Base-by-base conservation (phyloP, 2,888 invertebrate species). In the Ornithoptera alexandrae region DNA sequence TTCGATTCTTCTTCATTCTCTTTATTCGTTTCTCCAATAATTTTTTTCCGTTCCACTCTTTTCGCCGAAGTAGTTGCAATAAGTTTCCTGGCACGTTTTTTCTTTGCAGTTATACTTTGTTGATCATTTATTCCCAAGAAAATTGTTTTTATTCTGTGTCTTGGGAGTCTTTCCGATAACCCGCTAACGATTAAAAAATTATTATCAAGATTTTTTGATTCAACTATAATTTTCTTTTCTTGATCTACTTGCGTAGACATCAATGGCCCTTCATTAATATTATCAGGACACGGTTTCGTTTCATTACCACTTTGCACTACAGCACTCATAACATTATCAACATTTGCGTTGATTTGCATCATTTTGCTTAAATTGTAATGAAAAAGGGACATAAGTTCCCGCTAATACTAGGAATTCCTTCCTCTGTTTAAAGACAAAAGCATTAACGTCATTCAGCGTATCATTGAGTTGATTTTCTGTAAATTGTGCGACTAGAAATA, bases 261-360 rank as follows among this genome's bases (percentile, higher is more conserved):
- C n/a, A 53, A n/a, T n/a, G n/a, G 7, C 18, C 1, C 53, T 12
- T 18, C n/a, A 6, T 53, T n/a, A 18, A 4, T 53, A n/a, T n/a
- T n/a, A n/a, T n/a, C 7, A 53, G 18, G 18, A 6, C n/a, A 53
- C 53, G n/a, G n/a, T 53, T 53, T 53, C 18, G 18, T 53, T n/a
- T 53, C 53, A 53, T n/a, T 53, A n/a, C n/a, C 18, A n/a, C n/a
- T 53, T 18, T 18, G n/a, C 6, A 53, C n/a, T 18, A 8, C n/a
- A n/a, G 3, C 53, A 53, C n/a, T 53, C 18, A n/a, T 53, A 53
- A 53, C 53, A n/a, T 53, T 53, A 1, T 53, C n/a, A 53, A 53
- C 53, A n/a, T n/a, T 53, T n/a, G 53, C 53, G n/a, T 53, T n/a
- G 53, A 53, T n/a, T 53, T 53, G n/a, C n/a, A n/a, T n/a, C 53